Conservation (phyloP, 2,797 vertebrate species). For the Pteropus rufus region DNA sequence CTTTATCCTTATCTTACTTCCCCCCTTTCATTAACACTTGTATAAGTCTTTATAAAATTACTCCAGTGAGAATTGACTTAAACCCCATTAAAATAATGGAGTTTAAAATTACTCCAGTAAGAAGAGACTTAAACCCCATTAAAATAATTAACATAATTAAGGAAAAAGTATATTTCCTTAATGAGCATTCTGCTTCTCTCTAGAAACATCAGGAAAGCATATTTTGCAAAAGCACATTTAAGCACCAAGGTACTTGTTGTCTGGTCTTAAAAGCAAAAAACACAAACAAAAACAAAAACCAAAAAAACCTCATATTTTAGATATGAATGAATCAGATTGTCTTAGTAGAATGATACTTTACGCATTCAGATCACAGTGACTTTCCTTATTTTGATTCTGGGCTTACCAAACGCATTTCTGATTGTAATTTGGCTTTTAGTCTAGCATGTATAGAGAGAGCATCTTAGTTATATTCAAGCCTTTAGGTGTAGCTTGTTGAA, state of each 20-base stretch:
- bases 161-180: neutral
- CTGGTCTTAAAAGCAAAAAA: slow-evolving; percentile 14
- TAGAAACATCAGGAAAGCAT: neutral
- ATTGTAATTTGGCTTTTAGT: slow-evolving; percentile 46
- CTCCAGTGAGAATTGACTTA: too few relatives aligned
- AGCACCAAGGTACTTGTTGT: neutral
- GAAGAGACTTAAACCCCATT: neutral
- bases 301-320: neutral
- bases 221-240: neutral
- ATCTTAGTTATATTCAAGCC: slow-evolving; percentile 39
- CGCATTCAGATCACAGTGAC: neutral
- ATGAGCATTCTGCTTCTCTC: neutral
- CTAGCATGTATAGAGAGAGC: neutral
- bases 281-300: too few relatives aligned
- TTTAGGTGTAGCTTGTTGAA: neutral
- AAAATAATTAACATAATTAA: neutral
- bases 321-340: neutral
- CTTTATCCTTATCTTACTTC: too few relatives aligned
- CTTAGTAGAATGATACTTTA: neutral
- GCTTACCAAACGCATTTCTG: slow-evolving; percentile 53
- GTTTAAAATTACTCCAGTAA: neutral
- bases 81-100: too few relatives aligned
- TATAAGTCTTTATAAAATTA: too few relatives aligned
- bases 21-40: too few relatives aligned
- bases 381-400: slow-evolving; percentile 17